Evolutionary conservation across 2,888 invertebrate genomes (phyloP).

Genomic region (Exocentrus adspersus): DNA sequence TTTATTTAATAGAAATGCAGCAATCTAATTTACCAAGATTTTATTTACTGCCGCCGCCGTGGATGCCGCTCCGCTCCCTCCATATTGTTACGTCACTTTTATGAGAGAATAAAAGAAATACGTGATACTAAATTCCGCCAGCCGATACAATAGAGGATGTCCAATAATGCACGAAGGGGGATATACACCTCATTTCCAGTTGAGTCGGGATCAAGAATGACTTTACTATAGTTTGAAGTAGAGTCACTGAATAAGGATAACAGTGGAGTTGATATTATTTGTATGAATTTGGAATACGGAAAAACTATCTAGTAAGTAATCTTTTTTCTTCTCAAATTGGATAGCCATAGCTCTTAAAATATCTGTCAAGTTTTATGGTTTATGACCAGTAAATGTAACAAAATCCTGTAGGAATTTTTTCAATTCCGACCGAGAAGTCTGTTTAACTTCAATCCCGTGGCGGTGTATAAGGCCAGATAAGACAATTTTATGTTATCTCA

Average conservation of each 20-base stretch:
- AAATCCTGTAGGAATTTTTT: background rate
- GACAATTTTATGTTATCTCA: slow-evolving; percentile 30
- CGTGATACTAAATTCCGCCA: background rate
- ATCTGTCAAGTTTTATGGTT: no score
- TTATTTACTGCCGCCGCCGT: slow-evolving; percentile 1
- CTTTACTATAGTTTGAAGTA: no score
- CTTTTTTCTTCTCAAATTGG: no score
- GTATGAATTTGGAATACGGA: no score
- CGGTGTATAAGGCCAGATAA: slow-evolving; percentile 30
- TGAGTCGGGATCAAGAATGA: no score
- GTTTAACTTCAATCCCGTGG: slow-evolving; percentile 28
- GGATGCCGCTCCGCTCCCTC: background rate
- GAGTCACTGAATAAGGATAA: no score
- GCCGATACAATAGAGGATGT: background rate
- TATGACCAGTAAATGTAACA: background rate
- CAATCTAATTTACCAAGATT: background rate
- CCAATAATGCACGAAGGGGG: no score
- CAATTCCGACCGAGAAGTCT: background rate
- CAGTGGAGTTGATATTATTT: no score
- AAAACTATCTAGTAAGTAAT: no score
- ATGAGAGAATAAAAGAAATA: slow-evolving; percentile 9
- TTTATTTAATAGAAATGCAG: slow-evolving; percentile 2
- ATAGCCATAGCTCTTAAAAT: no score
- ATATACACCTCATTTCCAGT: no score
- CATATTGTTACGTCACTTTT: slow-evolving; percentile 8